Percentiles rank a stretch among this genome's conserved stretches.
Evolutionary conservation across 1,140 invertebrate genomes (phyloP).

Genomic region (Drosophila trapezifrons): DNA sequence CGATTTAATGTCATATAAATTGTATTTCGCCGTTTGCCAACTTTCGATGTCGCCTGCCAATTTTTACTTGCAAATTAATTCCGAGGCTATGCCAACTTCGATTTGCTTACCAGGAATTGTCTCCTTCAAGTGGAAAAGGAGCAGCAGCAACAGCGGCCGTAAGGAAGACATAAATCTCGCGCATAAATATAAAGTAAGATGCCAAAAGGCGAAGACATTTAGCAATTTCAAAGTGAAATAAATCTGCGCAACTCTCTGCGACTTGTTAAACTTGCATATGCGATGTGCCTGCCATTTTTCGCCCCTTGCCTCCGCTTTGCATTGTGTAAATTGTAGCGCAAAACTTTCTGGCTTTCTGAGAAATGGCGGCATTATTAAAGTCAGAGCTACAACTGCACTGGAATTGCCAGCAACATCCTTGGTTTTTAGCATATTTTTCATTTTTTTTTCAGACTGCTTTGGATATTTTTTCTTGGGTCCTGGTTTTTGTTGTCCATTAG

Average conservation of each 20-base stretch:
- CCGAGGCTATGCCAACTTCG: conserved; percentile 56
- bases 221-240: conserved; percentile 76
- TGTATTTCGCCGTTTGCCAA: conserved; percentile 42
- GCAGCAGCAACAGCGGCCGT: conserved; percentile 15
- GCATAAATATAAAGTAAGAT: conserved; percentile 58
- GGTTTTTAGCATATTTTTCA: conserved; percentile 1
- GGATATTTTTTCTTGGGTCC: not conserved
- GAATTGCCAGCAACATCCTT: conserved; percentile 20
- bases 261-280: conserved; percentile 49
- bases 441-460: not conserved
- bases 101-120: conserved; percentile 35
- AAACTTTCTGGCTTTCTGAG: conserved; percentile 50
- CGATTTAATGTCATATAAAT: not conserved
- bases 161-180: conserved; percentile 48
- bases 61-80: conserved; percentile 73
- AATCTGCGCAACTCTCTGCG: conserved; percentile 41
- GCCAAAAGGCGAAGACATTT: conserved; percentile 59
- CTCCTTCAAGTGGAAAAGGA: conserved; percentile 3
- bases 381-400: conserved; percentile 22
- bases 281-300: conserved; percentile 15
- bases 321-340: conserved; percentile 69
- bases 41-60: conserved; percentile 48
- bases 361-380: conserved; percentile 74
- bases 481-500: conserved; percentile 57
- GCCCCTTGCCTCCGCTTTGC: conserved; percentile 11